Conservation (phyloP, 1,140 invertebrate genomes). For the Helicoverpa armigera region DNA sequence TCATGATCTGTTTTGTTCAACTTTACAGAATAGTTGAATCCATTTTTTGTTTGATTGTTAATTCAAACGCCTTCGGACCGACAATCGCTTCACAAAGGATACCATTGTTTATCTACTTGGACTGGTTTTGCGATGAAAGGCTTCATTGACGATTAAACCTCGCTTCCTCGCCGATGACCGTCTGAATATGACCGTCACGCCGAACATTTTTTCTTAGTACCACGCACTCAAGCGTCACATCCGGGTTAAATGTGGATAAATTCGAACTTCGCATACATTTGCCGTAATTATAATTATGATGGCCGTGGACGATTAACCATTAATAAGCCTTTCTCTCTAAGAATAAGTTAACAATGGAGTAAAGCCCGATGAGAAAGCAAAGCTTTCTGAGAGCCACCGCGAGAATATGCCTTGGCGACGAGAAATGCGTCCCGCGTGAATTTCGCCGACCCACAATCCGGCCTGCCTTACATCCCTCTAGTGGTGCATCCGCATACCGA, state of each 20-base stretch:
- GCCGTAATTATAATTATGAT: slow-evolving; percentile 6
- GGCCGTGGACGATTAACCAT: slow-evolving; percentile 16
- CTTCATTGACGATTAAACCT: slow-evolving; percentile 62
- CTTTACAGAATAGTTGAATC: slow-evolving; percentile 18
- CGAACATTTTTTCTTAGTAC: slow-evolving; percentile 53
- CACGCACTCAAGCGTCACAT: slow-evolving; percentile 57
- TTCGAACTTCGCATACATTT: slow-evolving; percentile 16
- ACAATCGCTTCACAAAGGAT: slow-evolving; percentile 61
- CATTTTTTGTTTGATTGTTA: slow-evolving; percentile 18
- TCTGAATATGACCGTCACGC: slow-evolving; percentile 59
- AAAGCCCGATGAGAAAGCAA: slow-evolving; percentile 64
- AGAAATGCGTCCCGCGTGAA: slow-evolving; percentile 60
- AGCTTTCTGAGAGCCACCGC: slow-evolving; percentile 55
- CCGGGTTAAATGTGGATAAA: slow-evolving; percentile 53
- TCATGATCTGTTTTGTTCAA: slow-evolving; percentile 21
- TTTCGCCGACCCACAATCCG: slow-evolving; percentile 71
- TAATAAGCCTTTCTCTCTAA: slow-evolving; percentile 51
- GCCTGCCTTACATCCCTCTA: slow-evolving; percentile 61
- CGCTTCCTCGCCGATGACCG: slow-evolving; percentile 52
- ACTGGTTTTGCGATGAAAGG: slow-evolving; percentile 68
- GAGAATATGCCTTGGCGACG: slow-evolving; percentile 49
- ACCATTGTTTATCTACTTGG: slow-evolving; percentile 65
- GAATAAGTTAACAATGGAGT: slow-evolving; percentile 61
- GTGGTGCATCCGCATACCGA: slow-evolving; percentile 64
- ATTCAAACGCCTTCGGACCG: slow-evolving; percentile 26